Conservation (phyloP, 2,113 vertebrate genomes). For the Nannobrachium achirus region DNA sequence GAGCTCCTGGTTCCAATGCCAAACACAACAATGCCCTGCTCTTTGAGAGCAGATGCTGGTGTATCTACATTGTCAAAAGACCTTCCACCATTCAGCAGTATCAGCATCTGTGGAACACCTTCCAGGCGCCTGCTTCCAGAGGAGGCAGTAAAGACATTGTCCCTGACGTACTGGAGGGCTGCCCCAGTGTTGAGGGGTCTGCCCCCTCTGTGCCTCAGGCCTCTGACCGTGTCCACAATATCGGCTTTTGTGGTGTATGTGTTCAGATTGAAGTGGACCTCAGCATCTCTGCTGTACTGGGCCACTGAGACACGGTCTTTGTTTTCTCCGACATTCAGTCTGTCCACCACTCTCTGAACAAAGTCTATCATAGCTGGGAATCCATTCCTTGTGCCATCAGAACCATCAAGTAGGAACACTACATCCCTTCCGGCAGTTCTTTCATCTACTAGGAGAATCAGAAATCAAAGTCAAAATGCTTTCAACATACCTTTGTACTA, state of each 20-base stretch:
- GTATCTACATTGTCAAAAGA: conserved; percentile 57
- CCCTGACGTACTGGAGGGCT: conserved; percentile 58
- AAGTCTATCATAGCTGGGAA: conserved; percentile 83
- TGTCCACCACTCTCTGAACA: conserved; percentile 54
- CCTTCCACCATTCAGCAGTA: conserved; percentile 55
- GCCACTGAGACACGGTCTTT: conserved; percentile 57
- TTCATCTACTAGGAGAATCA: conserved; percentile 7
- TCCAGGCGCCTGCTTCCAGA: conserved; percentile 51
- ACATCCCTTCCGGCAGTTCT: conserved; percentile 34
- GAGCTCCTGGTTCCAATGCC: conserved; percentile 43
- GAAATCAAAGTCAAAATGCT: too few relatives aligned
- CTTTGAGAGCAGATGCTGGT: conserved; percentile 33
- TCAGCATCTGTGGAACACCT: conserved; percentile 58
- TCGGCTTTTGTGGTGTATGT: conserved; percentile 47
- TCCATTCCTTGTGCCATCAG: conserved; percentile 42
- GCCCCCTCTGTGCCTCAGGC: conserved; percentile 64
- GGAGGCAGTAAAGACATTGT: conserved; percentile 56
- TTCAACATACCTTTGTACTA: too few relatives aligned
- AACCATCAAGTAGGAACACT: conserved; percentile 51
- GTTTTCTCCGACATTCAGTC: conserved; percentile 38
- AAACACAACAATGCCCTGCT: conserved; percentile 19
- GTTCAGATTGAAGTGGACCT: conserved; percentile 61
- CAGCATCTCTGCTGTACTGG: conserved; percentile 58
- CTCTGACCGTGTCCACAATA: conserved; percentile 39
- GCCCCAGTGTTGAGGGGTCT: conserved; percentile 61